A percentile compares a stretch with the other conserved stretches of the same genome.
These are phyloP conservation scores for Diabrotica undecimpunctata DNA, from an alignment of 1,140 invertebrate genomes.

Conservation along the genomic window DNA sequence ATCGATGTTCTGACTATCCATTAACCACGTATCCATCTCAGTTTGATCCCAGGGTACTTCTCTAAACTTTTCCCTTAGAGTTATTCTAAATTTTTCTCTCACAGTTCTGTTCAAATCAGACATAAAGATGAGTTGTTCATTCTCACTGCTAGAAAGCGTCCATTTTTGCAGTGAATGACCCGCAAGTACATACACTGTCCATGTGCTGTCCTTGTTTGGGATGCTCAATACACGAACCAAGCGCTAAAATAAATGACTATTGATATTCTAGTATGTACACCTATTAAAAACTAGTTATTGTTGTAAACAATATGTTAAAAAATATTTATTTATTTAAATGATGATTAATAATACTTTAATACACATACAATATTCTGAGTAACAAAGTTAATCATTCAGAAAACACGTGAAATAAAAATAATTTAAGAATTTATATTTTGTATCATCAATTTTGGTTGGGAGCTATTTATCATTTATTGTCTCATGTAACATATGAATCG, in stretches of 20 bases:
- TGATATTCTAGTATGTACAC: no score
- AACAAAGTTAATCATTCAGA: no score
- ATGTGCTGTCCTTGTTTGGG: slow-evolving; percentile 47
- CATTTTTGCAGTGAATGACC: slow-evolving; percentile 69
- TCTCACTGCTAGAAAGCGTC: slow-evolving; percentile 50
- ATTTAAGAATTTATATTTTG: no score
- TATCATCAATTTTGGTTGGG: no score
- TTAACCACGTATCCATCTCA: slow-evolving; percentile 26
- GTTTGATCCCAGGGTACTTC: slow-evolving; percentile 56
- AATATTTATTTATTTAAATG: no score
- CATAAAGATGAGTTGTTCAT: slow-evolving; percentile 62
- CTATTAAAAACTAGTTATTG: no score
- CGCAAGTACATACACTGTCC: slow-evolving; percentile 62
- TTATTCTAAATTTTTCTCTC: slow-evolving; percentile 57
- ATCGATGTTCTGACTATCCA: slow-evolving; percentile 45
- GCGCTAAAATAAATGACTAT: slow-evolving; percentile 51
- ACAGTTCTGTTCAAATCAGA: slow-evolving; percentile 61
- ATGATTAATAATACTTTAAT: no score
- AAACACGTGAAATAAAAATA: no score
- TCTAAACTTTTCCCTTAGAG: slow-evolving; percentile 59
- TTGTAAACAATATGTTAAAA: no score
- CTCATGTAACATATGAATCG: no score
- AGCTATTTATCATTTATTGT: no score
- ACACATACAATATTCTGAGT: no score
- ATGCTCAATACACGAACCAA: slow-evolving; percentile 57